These are phyloP conservation scores for Aegypius monachus DNA, from an alignment of 2,113 vertebrate genomes.

Conservation along the genomic window DNA sequence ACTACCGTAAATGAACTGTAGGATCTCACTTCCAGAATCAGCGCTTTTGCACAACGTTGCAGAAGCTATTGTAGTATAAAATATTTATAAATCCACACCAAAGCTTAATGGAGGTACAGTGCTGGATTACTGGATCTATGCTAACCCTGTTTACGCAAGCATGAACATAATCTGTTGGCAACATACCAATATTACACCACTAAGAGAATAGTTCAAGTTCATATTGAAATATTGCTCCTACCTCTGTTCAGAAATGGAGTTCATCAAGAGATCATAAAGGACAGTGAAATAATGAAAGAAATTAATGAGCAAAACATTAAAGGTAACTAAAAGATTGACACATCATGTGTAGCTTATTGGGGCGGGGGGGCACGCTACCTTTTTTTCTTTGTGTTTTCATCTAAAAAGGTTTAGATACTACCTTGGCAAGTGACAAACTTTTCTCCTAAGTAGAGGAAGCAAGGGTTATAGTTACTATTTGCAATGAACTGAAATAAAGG, in stretches of 20 bases:
- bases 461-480: background rate
- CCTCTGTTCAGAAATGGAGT: background rate
- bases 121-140: background rate
- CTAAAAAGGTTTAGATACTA: background rate
- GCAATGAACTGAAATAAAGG: background rate
- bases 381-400: background rate
- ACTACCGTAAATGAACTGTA: background rate
- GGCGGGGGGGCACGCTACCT: too few relatives aligned
- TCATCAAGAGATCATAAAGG: background rate
- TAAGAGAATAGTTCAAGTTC: background rate
- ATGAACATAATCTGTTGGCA: background rate
- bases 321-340: background rate
- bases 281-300: background rate
- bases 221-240: background rate
- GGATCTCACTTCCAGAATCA: background rate
- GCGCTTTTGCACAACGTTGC: background rate
- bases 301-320: background rate
- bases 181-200: background rate
- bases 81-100: background rate
- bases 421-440: background rate
- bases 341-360: background rate
- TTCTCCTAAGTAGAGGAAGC: background rate
- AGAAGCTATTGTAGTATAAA: background rate
- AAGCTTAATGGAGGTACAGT: background rate
- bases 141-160: constrained; percentile 28